Conservation (phyloP, 2,797 vertebrate genomes). For the Chloroceryle inda region DNA sequence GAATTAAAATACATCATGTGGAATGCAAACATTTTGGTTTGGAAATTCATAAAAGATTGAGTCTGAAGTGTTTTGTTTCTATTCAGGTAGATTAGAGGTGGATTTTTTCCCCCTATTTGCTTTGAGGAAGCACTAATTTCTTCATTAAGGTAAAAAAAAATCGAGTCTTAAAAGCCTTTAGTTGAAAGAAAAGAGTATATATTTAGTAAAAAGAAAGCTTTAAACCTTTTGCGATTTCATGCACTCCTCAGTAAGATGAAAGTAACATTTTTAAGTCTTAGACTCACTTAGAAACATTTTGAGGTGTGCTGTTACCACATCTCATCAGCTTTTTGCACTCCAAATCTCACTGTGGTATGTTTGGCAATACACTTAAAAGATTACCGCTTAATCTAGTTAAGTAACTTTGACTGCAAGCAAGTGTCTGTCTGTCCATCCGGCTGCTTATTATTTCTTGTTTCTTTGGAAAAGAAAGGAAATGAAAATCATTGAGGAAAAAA, state of each 20-base stretch:
- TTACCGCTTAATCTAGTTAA: constrained; percentile 80
- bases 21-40: not conserved
- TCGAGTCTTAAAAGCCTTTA: constrained; percentile 8
- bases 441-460: constrained; percentile 61
- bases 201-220: constrained; percentile 17
- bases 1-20: not conserved
- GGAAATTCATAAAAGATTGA: constrained; percentile 14
- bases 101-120: not conserved
- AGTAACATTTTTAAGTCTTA: constrained; percentile 67
- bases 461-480: constrained; percentile 67
- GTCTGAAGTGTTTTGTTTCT: not conserved
- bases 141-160: not conserved
- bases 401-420: constrained; percentile 78
- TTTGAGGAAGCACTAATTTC: constrained; percentile 26
- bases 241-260: constrained; percentile 67
- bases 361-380: constrained; percentile 82
- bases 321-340: constrained; percentile 57
- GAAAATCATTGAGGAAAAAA: constrained; percentile 41
- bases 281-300: constrained; percentile 40
- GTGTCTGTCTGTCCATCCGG: constrained; percentile 74
- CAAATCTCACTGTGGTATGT: constrained; percentile 69
- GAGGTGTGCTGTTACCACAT: constrained; percentile 67
- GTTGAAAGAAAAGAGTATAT: constrained; percentile 27
- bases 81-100: not conserved
- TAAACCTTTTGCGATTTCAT: constrained; percentile 26